These are phyloP conservation scores for Uropetala carovei DNA, from an alignment of 2,888 invertebrate genomes.

Conservation along the genomic window DNA sequence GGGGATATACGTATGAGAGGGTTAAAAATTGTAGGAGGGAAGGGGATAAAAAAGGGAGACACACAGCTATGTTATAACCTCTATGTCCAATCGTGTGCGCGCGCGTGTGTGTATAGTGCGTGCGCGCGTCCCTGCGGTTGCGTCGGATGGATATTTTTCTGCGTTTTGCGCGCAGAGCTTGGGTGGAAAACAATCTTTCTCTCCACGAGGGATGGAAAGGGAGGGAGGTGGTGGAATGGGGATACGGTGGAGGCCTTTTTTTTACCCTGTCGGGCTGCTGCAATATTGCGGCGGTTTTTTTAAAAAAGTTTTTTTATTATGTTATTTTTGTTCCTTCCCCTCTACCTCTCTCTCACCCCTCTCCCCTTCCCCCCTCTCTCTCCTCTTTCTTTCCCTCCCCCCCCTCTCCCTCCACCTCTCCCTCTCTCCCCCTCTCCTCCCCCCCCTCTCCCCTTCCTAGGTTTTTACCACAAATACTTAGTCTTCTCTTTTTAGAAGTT, in stretches of 20 bases:
- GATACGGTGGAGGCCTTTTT: not conserved
- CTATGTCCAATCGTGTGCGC: no score
- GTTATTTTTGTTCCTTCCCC: slow-evolving; percentile 9
- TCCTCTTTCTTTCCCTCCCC: not conserved
- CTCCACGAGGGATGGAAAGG: not conserved
- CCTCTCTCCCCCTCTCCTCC: no score
- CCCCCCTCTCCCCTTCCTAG: no score
- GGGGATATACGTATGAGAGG: no score
- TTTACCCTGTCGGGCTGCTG: slow-evolving; percentile 6
- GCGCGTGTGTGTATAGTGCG: not conserved
- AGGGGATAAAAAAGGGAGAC: no score
- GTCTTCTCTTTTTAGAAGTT: no score
- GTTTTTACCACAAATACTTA: no score
- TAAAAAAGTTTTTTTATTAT: not conserved
- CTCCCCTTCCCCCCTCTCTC: no score
- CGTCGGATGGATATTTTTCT: not conserved
- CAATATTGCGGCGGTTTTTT: slow-evolving; percentile 15
- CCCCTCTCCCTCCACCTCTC: not conserved
- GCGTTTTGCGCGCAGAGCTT: not conserved
- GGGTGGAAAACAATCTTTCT: not conserved
- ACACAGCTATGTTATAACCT: no score
- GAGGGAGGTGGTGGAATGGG: not conserved
- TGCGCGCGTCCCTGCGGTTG: not conserved
- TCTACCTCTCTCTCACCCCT: not conserved
- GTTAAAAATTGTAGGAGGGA: no score